phyloP scores from a whole-genome alignment of 1,140 invertebrate genomes.

The Mya arenaria region DNA sequence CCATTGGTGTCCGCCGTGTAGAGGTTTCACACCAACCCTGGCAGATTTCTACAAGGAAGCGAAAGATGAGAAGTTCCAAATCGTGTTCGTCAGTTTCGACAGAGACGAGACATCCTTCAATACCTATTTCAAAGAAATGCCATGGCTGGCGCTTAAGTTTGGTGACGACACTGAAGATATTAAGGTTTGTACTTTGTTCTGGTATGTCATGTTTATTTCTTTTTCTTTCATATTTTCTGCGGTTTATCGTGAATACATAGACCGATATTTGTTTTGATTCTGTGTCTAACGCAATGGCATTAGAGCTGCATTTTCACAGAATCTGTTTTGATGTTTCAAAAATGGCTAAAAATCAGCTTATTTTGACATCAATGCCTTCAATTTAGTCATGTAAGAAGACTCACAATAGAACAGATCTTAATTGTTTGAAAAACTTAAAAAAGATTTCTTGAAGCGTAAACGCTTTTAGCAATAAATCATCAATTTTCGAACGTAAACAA shows the following conservation, averaged over 20 bases:
- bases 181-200: not conserved
- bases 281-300: not conserved
- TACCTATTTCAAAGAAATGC: conserved; percentile 86
- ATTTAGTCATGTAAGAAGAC: too few relatives aligned
- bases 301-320: not conserved
- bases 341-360: too few relatives aligned
- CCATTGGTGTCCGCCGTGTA: conserved; percentile 83
- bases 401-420: too few relatives aligned
- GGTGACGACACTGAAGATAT: conserved; percentile 73
- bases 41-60: conserved; percentile 80
- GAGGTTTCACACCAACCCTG: conserved; percentile 81
- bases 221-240: not conserved
- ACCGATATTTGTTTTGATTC: not conserved
- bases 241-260: not conserved
- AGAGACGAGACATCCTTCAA: conserved; percentile 86
- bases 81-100: conserved; percentile 92
- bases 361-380: too few relatives aligned
- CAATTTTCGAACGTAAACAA: too few relatives aligned
- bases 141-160: conserved; percentile 87
- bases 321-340: not conserved
- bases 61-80: conserved; percentile 87
- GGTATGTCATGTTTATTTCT: not conserved
- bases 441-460: too few relatives aligned
- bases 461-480: too few relatives aligned
- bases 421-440: too few relatives aligned